A percentile compares a stretch with the other conserved stretches of the same genome.
Evolutionary conservation across 2,888 invertebrate genomes (phyloP).

Genomic region (Volucella zonaria): DNA sequence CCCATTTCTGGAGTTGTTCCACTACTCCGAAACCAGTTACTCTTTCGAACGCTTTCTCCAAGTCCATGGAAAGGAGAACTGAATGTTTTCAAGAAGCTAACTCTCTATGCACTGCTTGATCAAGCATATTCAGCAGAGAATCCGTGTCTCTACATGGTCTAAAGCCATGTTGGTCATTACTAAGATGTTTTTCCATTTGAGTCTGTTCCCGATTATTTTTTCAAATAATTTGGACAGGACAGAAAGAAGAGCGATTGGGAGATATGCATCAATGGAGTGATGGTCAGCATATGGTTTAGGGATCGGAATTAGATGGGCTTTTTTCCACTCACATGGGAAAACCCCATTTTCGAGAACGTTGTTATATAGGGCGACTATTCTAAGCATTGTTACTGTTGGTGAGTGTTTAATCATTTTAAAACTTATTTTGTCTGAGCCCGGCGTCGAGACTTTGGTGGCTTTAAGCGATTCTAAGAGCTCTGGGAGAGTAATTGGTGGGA

Average conservation of each 20-base stretch:
- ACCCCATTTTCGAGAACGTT: not conserved
- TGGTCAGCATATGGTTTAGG: not conserved
- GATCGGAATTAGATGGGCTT: slow-evolving; percentile 9
- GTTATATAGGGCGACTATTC: not conserved
- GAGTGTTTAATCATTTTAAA: slow-evolving; percentile 25
- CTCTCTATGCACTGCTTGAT: slow-evolving; percentile 20
- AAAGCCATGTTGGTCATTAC: slow-evolving; percentile 2
- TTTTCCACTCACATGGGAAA: slow-evolving; percentile 22
- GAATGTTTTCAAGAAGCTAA: slow-evolving; percentile 16
- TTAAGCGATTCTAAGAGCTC: not conserved
- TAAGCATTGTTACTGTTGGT: not conserved
- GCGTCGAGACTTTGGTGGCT: slow-evolving; percentile 15
- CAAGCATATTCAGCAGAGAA: slow-evolving; percentile 23
- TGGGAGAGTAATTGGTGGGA: not conserved
- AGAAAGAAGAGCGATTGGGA: too few species aligned
- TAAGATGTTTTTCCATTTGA: slow-evolving; percentile 6
- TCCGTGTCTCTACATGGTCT: slow-evolving; percentile 6
- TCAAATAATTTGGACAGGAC: too few species aligned
- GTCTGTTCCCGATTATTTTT: slow-evolving; percentile 13
- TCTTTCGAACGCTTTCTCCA: too few species aligned
- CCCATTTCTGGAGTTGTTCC: slow-evolving; percentile 13
- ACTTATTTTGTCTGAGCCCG: slow-evolving; percentile 16
- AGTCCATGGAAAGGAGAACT: too few species aligned
- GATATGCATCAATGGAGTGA: too few species aligned
- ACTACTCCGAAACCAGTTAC: not conserved